These are phyloP conservation scores for Acleris holmiana DNA, from an alignment of 2,888 invertebrate genomes.

Conservation along the genomic window DNA sequence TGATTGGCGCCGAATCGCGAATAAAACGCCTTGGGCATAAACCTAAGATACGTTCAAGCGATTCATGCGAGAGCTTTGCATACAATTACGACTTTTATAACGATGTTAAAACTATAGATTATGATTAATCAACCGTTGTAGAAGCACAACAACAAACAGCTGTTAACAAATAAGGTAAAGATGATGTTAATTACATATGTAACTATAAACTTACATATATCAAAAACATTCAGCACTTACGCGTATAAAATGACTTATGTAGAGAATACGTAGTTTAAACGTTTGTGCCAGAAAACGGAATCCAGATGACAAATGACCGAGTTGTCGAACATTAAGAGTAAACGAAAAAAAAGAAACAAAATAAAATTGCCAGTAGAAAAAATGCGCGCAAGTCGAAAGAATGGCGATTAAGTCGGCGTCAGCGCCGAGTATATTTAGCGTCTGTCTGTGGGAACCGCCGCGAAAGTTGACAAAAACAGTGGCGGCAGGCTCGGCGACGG, in stretches of 20 bases:
- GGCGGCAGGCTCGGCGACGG: slow-evolving; percentile 58
- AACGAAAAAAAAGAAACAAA: slow-evolving; percentile 39
- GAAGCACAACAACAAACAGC: slow-evolving; percentile 56
- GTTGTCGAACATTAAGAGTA: slow-evolving; percentile 18
- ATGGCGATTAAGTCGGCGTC: slow-evolving; percentile 51
- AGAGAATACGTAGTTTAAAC: slow-evolving; percentile 14
- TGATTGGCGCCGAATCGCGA: slow-evolving; percentile 60
- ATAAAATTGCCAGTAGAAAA: slow-evolving; percentile 40
- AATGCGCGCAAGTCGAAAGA: slow-evolving; percentile 59
- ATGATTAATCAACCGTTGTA: slow-evolving; percentile 53
- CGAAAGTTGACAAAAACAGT: slow-evolving; percentile 75
- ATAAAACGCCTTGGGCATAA: slow-evolving; percentile 52
- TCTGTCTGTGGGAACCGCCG: slow-evolving; percentile 58
- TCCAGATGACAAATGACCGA: slow-evolving; percentile 34
- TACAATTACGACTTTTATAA: slow-evolving; percentile 20
- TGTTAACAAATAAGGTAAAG: slow-evolving; percentile 56
- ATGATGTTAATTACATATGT: slow-evolving; percentile 49
- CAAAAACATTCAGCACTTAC: slow-evolving; percentile 45
- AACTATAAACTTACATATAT: slow-evolving; percentile 41
- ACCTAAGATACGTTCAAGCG: slow-evolving; percentile 46
- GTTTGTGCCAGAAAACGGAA: slow-evolving; percentile 15
- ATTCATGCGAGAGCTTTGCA: slow-evolving; percentile 61
- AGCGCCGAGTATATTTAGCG: slow-evolving; percentile 55
- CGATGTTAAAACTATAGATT: slow-evolving; percentile 37
- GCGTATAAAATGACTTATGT: slow-evolving; percentile 7